A percentile compares a stretch with the other conserved stretches of the same genome.
Evolutionary conservation across 2,113 vertebrate species (phyloP).

Genomic region (Trachemys scripta): DNA sequence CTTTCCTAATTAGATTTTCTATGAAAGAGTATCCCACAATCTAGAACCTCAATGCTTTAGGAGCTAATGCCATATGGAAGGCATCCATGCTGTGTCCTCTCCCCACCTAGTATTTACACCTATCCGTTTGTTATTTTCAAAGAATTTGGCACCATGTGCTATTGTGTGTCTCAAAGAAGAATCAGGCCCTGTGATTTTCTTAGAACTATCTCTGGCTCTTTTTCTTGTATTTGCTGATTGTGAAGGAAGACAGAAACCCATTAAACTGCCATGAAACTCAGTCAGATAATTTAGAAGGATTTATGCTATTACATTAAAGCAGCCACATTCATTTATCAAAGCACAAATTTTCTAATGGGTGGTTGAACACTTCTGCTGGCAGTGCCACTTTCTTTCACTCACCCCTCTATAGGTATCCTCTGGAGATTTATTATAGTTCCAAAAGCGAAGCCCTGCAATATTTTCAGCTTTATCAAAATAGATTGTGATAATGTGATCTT

Average conservation of each 20-base stretch:
- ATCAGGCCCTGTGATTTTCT: slow-evolving; percentile 61
- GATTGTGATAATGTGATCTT: slow-evolving; percentile 87
- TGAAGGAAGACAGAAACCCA: slow-evolving; percentile 45
- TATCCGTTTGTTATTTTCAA: not conserved
- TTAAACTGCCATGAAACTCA: slow-evolving; percentile 56
- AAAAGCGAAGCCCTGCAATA: slow-evolving; percentile 92
- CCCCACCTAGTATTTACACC: not conserved
- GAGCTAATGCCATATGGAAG: not conserved
- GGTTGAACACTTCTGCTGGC: slow-evolving; percentile 68
- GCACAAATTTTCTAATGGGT: slow-evolving; percentile 66
- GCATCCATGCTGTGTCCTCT: not conserved
- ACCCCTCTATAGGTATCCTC: slow-evolving; percentile 99
- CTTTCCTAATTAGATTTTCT: not conserved
- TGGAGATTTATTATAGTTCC: slow-evolving; percentile 99
- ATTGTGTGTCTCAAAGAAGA: slow-evolving; percentile 48
- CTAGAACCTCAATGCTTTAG: not conserved
- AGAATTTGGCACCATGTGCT: slow-evolving; percentile 5
- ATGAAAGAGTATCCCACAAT: not conserved
- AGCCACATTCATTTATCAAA: slow-evolving; percentile 78
- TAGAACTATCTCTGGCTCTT: slow-evolving; percentile 40
- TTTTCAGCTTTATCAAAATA: slow-evolving; percentile 84
- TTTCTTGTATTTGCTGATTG: slow-evolving; percentile 49
- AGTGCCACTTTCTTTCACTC: slow-evolving; percentile 76
- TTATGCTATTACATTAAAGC: slow-evolving; percentile 76
- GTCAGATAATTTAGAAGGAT: slow-evolving; percentile 77